Base-by-base conservation (phyloP, 2,888 invertebrate species). In the Apocheima hispidaria region DNA sequence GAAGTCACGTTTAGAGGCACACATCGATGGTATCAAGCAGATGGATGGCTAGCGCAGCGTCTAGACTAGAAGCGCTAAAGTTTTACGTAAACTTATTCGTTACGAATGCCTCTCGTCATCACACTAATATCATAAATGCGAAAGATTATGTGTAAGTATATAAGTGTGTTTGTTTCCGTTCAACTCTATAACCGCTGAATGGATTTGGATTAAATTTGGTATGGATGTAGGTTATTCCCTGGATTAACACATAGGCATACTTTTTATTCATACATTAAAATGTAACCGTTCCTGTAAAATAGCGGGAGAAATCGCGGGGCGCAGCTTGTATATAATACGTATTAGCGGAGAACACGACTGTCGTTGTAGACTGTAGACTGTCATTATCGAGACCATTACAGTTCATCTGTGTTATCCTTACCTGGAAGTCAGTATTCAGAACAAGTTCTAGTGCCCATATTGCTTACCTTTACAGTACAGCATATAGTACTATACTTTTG, bases 11-110 rank as follows among this genome's bases (percentile, higher is more conserved):
- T 84, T 82, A 86, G 84, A 81, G 80, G 78, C 78, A 82, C 81
- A 83, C 80, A 85, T 84, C 77, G 84, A 87, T 82, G 78, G 69
- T 85, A 86, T 87, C 85, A 81, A 75, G 75, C 76, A 79, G 77
- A 85, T 80, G 81, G 83, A 87, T 86, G 76, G 73, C 70, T 68
- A 68, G 72, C 70, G 66, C 65, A 63, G 66, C 73, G 73, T 71
- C 65, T 80, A 71, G 73, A 72, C 77, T 79, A 77, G 78, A 78
- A 78, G 74, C 69, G 44, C 68, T 57, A 72, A 66, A 71, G 70
- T 69, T 77, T 77, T 71, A 77, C 74, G 78, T 75, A 78, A 78
- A 79, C 73, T 75, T 79, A 80, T 78, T 78, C 74, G 73, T 75
- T 77, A 72, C 72, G 70, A 75, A 75, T 70, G 70, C 68, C 35